phyloP scores from a whole-genome alignment of 2,113 vertebrate species.

The Carollia perspicillata region DNA sequence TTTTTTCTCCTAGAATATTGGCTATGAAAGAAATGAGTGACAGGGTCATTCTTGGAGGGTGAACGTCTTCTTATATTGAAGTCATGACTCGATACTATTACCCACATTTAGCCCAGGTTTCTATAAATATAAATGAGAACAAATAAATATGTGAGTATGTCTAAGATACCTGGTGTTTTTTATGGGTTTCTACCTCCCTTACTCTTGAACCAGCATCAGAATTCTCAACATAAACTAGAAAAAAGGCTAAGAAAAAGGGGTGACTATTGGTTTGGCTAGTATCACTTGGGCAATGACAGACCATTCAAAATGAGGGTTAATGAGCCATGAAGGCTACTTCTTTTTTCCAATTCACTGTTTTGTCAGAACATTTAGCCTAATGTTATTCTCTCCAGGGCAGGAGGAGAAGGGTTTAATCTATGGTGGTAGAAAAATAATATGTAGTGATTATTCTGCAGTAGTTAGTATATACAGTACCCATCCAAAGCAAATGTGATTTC shows the following conservation, averaged over 20 bases:
- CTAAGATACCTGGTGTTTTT: neutral
- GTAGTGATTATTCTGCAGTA: neutral
- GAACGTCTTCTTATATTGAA: neutral
- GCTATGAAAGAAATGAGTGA: neutral
- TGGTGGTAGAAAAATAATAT: neutral
- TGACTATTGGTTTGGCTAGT: neutral
- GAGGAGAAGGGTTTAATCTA: neutral
- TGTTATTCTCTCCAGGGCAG: neutral
- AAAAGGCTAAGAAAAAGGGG: neutral
- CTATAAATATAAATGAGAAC: neutral
- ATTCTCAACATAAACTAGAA: neutral
- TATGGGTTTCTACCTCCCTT: neutral
- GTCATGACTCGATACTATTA: neutral
- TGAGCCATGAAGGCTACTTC: neutral
- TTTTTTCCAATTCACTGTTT: neutral
- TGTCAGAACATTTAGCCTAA: neutral
- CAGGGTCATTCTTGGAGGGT: accelerated
- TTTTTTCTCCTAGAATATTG: neutral
- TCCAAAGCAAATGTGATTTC: neutral
- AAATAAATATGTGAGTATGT: neutral
- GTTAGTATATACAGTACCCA: neutral
- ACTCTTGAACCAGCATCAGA: neutral
- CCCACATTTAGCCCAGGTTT: neutral
- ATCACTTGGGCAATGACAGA: neutral
- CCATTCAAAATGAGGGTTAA: neutral